Conservation (phyloP, 2,888 invertebrate species). For the Nomada flava region DNA sequence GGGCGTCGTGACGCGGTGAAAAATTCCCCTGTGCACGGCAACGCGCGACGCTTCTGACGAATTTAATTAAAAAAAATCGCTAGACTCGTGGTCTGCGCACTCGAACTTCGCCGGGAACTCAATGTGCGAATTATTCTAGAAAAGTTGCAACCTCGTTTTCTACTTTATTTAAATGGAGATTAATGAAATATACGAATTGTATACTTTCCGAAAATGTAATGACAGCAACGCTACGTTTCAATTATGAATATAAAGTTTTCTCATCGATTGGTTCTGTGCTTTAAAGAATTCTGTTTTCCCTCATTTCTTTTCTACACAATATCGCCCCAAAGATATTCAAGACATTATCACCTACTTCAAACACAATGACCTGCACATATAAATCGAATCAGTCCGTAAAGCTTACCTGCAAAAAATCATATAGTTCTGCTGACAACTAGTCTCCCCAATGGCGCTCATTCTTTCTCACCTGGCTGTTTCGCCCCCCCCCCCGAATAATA, state of each 20-base stretch:
- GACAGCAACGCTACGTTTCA: neutral
- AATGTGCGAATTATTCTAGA: no score
- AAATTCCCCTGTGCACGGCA: constrained; percentile 18
- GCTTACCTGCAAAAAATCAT: constrained; percentile 45
- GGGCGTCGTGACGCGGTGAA: constrained; percentile 40
- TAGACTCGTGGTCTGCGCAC: no score
- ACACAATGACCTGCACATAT: neutral
- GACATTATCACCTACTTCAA: neutral
- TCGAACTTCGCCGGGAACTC: no score
- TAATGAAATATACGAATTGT: no score
- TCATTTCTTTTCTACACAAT: neutral
- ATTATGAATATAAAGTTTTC: no score
- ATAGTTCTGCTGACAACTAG: constrained; percentile 45
- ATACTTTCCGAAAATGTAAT: no score
- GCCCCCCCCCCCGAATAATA: constrained; percentile 31
- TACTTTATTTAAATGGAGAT: no score
- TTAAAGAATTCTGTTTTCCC: no score
- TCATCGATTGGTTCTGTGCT: no score
- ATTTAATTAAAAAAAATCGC: constrained; percentile 45
- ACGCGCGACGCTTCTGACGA: constrained; percentile 29
- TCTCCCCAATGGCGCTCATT: constrained; percentile 30
- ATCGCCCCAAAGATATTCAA: neutral
- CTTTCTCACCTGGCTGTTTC: constrained; percentile 37
- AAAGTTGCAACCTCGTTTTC: no score
- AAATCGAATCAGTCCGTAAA: constrained; percentile 44